Conservation (phyloP, 2,888 invertebrate genomes). For the Coronaproctus castanopsis region DNA sequence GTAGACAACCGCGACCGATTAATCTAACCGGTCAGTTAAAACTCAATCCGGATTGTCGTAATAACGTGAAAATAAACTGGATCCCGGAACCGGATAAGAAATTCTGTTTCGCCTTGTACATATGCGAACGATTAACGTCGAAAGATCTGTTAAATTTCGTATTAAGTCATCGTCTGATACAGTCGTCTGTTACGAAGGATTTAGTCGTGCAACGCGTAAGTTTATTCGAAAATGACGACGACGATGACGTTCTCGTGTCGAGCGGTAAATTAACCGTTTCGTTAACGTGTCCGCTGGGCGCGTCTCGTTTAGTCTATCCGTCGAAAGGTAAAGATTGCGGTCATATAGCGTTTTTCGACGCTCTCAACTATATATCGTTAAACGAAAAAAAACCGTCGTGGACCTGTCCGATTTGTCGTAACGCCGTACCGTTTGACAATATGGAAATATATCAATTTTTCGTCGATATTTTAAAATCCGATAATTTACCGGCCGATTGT, state of each 20-base stretch:
- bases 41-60: constrained; percentile 63
- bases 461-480: constrained; percentile 55
- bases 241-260: constrained; percentile 65
- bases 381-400: constrained; percentile 96
- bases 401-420: constrained; percentile 95
- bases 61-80: constrained; percentile 77
- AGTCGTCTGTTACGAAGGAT: neutral
- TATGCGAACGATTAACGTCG: constrained; percentile 72
- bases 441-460: constrained; percentile 41
- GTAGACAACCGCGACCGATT: constrained; percentile 54
- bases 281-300: constrained; percentile 80
- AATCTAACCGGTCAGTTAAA: constrained; percentile 79
- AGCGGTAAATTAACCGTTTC: constrained; percentile 74
- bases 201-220: neutral
- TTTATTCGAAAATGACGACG: constrained; percentile 40
- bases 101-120: constrained; percentile 65
- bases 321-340: constrained; percentile 78
- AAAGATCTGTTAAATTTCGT: constrained; percentile 44
- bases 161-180: neutral
- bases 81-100: constrained; percentile 63
- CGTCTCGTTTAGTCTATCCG: constrained; percentile 74
- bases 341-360: constrained; percentile 97
- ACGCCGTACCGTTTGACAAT: constrained; percentile 35
- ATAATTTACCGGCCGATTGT: constrained; percentile 44
- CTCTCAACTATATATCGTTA: constrained; percentile 85